phyloP scores from a whole-genome alignment of 2,888 invertebrate genomes.

The Hyalella azteca region DNA sequence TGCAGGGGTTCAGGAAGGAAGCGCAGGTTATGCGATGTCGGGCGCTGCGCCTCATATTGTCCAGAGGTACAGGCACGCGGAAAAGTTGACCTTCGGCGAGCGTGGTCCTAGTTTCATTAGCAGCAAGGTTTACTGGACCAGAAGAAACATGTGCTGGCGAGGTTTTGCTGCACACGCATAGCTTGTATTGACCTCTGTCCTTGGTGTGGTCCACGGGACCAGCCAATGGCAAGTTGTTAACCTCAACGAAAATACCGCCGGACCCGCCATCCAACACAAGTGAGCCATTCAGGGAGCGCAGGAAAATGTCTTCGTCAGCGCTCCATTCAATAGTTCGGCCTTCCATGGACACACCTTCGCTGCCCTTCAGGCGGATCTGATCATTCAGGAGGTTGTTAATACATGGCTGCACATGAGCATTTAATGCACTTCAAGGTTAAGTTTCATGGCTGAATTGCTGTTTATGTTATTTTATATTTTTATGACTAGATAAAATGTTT shows the following conservation, averaged over 20 bases:
- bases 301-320: constrained; percentile 78
- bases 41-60: constrained; percentile 61
- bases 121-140: not conserved
- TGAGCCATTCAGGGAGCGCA: constrained; percentile 66
- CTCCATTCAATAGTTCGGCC: constrained; percentile 74
- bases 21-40: constrained; percentile 69
- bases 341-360: constrained; percentile 61
- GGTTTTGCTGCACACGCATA: constrained; percentile 74
- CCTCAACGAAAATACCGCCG: constrained; percentile 59
- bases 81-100: constrained; percentile 78
- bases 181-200: constrained; percentile 73
- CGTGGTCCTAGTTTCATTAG: constrained; percentile 68
- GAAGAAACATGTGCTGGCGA: not conserved
- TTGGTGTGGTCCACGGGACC: constrained; percentile 54
- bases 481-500: too few relatives aligned
- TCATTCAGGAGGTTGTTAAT: too few relatives aligned
- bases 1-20: constrained; percentile 72
- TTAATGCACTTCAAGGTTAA: too few relatives aligned
- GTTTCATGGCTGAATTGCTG: too few relatives aligned
- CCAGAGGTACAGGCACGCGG: constrained; percentile 74
- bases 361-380: constrained; percentile 57
- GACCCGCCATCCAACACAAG: constrained; percentile 59
- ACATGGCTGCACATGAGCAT: too few relatives aligned
- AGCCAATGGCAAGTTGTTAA: constrained; percentile 59
- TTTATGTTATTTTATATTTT: too few relatives aligned